Evolutionary conservation across 2,888 invertebrate species (phyloP).

Genomic region (Isotomurus palustris): DNA sequence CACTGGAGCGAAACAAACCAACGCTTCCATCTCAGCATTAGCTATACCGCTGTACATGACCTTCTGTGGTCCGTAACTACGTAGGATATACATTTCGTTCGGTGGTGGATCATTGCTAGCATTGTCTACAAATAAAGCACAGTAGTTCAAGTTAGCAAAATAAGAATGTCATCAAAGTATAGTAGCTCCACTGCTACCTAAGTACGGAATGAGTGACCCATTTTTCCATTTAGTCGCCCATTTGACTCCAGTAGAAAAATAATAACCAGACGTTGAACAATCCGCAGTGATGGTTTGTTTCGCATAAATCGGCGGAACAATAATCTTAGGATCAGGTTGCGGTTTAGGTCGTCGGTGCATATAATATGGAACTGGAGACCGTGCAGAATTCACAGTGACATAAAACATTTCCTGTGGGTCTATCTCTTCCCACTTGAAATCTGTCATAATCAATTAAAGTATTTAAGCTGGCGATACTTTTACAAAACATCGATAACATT

Average conservation of each 20-base stretch:
- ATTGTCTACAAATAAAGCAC: too few relatives aligned
- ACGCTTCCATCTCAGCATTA: conserved; percentile 21
- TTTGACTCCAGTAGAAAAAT: conserved; percentile 34
- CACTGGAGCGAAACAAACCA: conserved; percentile 37
- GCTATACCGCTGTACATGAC: too few relatives aligned
- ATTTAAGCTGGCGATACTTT: background rate
- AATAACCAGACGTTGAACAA: conserved; percentile 30
- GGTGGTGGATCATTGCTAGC: too few relatives aligned
- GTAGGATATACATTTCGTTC: too few relatives aligned
- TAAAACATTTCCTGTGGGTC: conserved; percentile 37
- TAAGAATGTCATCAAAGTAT: too few relatives aligned
- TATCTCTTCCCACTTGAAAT: conserved; percentile 39
- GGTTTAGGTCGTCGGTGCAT: background rate
- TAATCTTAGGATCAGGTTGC: background rate
- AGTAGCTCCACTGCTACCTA: too few relatives aligned
- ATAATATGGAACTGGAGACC: background rate
- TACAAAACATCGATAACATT: background rate
- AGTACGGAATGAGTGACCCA: too few relatives aligned
- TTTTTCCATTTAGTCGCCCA: conserved; percentile 39
- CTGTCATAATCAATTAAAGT: conserved; percentile 14
- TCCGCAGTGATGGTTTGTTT: conserved; percentile 12
- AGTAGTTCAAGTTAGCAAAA: too few relatives aligned
- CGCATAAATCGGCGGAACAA: conserved; percentile 15
- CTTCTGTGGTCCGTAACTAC: too few relatives aligned
- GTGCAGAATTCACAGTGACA: background rate